phyloP scores from a whole-genome alignment of 2,113 vertebrate genomes.

The Ochotona curzoniae region DNA sequence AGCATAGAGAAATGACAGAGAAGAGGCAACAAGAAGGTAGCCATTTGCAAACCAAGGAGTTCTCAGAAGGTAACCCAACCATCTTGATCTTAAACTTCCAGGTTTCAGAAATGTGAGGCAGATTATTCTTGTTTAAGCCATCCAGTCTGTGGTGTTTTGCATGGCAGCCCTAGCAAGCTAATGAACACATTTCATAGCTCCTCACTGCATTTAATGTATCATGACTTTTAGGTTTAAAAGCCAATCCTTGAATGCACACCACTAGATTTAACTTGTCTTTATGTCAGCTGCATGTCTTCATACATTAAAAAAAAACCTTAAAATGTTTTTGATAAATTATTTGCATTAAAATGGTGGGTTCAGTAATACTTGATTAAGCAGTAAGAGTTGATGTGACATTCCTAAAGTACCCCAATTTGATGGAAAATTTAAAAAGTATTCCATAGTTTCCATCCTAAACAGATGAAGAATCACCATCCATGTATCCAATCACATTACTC shows the following conservation, averaged over 20 bases:
- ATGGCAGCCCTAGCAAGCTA: not conserved
- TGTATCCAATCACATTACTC: not conserved
- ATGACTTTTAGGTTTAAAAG: not conserved
- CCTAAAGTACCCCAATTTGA: not conserved
- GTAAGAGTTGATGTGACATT: not conserved
- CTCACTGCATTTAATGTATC: not conserved
- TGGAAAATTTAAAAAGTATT: not conserved
- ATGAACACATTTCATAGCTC: not conserved
- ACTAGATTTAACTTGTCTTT: not conserved
- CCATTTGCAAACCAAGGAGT: not conserved
- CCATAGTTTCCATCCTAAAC: not conserved
- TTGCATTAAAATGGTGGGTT: constrained; percentile 40
- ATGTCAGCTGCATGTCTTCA: not conserved
- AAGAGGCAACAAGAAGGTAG: not conserved
- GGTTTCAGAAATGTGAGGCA: not conserved
- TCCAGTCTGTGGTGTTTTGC: not conserved
- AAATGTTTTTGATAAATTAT: not conserved
- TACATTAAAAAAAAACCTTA: not conserved
- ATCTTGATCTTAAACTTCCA: not conserved
- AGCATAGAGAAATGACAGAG: not conserved
- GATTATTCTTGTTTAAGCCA: not conserved
- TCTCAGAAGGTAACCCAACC: too few relatives aligned
- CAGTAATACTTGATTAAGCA: not conserved
- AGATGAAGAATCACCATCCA: not conserved
- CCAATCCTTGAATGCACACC: not conserved